Conservation (phyloP, 2,113 vertebrate genomes). For the Progne subis region DNA sequence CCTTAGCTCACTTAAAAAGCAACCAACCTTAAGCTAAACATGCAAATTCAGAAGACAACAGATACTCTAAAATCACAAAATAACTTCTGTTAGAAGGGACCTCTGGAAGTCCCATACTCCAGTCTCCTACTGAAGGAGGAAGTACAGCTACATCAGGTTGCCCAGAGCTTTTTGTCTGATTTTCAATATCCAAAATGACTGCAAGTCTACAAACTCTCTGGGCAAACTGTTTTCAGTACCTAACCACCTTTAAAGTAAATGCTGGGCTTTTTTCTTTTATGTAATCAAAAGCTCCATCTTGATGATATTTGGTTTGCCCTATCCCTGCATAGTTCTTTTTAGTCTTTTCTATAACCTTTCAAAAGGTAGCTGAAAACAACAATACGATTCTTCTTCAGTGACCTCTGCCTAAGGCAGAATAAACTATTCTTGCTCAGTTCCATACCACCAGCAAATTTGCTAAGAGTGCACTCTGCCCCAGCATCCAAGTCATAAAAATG, state of each 20-base stretch:
- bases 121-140: neutral
- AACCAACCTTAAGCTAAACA: neutral
- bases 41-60: neutral
- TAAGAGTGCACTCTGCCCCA: neutral
- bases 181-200: neutral
- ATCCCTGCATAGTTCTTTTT: neutral
- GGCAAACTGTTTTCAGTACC: neutral
- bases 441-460: neutral
- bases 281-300: neutral
- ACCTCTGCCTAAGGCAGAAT: neutral
- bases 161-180: neutral
- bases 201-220: neutral
- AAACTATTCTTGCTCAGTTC: neutral
- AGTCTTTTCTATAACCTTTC: neutral
- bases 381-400: accelerated
- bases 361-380: neutral
- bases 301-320: neutral
- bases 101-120: neutral
- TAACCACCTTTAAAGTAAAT: neutral
- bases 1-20: neutral
- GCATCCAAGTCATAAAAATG: neutral
- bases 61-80: neutral
- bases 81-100: neutral
- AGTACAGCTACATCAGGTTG: neutral
- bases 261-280: neutral